Conservation (phyloP, 2,888 invertebrate species). For the Villa cingulata region DNA sequence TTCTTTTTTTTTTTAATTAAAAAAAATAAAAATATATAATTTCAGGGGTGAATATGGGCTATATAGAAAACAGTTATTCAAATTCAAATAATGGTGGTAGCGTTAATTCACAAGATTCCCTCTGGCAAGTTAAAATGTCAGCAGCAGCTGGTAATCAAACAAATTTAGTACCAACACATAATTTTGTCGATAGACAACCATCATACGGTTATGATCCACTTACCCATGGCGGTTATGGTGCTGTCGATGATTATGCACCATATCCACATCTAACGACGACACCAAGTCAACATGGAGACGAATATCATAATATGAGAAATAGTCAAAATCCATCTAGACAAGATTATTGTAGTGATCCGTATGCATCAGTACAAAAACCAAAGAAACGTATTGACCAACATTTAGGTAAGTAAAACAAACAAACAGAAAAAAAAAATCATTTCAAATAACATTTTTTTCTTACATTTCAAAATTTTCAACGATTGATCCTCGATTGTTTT, state of each 20-base stretch:
- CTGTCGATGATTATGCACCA: constrained; percentile 71
- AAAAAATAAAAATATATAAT: no score
- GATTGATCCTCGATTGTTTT: no score
- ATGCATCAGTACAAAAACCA: constrained; percentile 79
- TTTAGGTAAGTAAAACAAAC: constrained; percentile 52
- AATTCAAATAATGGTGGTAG: constrained; percentile 92
- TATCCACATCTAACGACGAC: constrained; percentile 64
- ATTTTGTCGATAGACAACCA: constrained; percentile 51
- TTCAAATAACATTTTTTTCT: neutral
- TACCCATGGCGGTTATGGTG: constrained; percentile 69
- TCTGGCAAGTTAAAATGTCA: constrained; percentile 89
- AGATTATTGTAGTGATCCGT: constrained; percentile 78
- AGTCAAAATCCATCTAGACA: constrained; percentile 74
- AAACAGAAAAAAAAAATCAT: neutral
- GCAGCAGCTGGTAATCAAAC: constrained; percentile 56
- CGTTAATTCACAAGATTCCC: constrained; percentile 84
- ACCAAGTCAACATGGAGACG: constrained; percentile 50
- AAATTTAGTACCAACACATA: constrained; percentile 44
- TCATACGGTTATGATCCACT: constrained; percentile 66
- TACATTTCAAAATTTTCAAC: no score
- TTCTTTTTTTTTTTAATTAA: no score
- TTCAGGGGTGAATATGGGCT: constrained; percentile 75
- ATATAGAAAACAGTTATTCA: constrained; percentile 83
- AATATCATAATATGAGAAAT: constrained; percentile 55
- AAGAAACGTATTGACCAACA: constrained; percentile 78